These are phyloP conservation scores for Athripsodes cinereus DNA, from an alignment of 2,888 invertebrate species.

Conservation along the genomic window DNA sequence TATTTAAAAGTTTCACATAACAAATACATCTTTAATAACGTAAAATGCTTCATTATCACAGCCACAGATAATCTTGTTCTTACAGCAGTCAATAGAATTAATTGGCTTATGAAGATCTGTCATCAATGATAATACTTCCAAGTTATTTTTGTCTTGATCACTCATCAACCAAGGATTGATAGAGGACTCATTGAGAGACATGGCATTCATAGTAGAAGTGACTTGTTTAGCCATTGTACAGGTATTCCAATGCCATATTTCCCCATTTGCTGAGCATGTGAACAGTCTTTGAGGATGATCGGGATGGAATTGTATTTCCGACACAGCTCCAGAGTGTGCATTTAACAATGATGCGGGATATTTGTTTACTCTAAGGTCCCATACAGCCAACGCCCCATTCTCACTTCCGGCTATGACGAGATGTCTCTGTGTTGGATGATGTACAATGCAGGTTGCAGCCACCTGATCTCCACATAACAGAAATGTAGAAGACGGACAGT, in stretches of 20 bases:
- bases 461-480: slow-evolving; percentile 68
- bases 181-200: slow-evolving; percentile 30
- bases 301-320: slow-evolving; percentile 85
- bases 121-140: slow-evolving; percentile 70
- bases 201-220: slow-evolving; percentile 34
- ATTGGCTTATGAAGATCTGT: slow-evolving; percentile 69
- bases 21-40: slow-evolving; percentile 61
- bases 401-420: slow-evolving; percentile 78
- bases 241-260: slow-evolving; percentile 87
- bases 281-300: slow-evolving; percentile 79
- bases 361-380: slow-evolving; percentile 82
- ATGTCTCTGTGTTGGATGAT: slow-evolving; percentile 85
- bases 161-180: slow-evolving; percentile 60
- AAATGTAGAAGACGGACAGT: slow-evolving; percentile 63
- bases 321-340: slow-evolving; percentile 69
- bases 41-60: slow-evolving; percentile 87
- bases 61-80: slow-evolving; percentile 70
- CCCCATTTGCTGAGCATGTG: slow-evolving; percentile 74
- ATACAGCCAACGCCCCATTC: slow-evolving; percentile 79
- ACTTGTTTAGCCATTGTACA: slow-evolving; percentile 44
- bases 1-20: neutral
- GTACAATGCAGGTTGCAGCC: slow-evolving; percentile 68
- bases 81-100: slow-evolving; percentile 75
- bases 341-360: slow-evolving; percentile 77
- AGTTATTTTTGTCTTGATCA: slow-evolving; percentile 60